Base-by-base conservation (phyloP, 2,888 invertebrate species). In the Polia nebulosa region DNA sequence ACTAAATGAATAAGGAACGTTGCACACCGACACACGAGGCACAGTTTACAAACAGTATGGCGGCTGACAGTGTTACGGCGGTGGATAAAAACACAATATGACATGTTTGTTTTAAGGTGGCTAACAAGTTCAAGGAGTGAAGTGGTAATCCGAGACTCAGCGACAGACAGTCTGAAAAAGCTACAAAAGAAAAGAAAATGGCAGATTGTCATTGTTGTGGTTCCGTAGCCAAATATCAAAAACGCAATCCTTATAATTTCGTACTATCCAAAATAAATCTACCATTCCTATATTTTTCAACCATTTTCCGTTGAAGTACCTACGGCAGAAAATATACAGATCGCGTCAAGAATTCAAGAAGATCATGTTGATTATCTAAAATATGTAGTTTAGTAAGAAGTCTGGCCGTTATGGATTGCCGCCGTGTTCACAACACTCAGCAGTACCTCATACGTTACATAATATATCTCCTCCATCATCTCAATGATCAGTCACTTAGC, bases 21-120 rank as follows among this genome's bases (percentile, higher is more conserved):
- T 13, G 22, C 20, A 34, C 45, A 32, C 32, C 7, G 59, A 25
- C 75, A 53, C 58, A 76, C 36, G 47, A 47, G 22, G 7, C 59
- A 8, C 11, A 11, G 53, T 72, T 78, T 60, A 49, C 15, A 76
- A 77, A 72, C 65, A 75, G 7, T 7, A 20, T 1, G 22, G 34
- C 36, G 20, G 13, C 27, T 2, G 27, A 20, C 41, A 34, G 39
- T 15, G 45, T 22, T 39, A 36, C 22, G 32, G 22, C 15, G 15
- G 20, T n/a, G 8, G 32, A 52, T 25, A 41, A 41, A 29, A 51
- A 69, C 29, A 53, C 8, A 56, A 51, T 15, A n/a, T 17, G 7
- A 57, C 36, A 20, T 34, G 34, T 15, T 32, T 32, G 29, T 36
- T 1, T 56, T 17, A 39, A 39, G 17, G 29, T 36, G 22, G 2